Percentiles rank a stretch among this genome's conserved stretches.
Conservation (phyloP, 1,140 invertebrate species). For the Pemphigus obesinymphae region DNA sequence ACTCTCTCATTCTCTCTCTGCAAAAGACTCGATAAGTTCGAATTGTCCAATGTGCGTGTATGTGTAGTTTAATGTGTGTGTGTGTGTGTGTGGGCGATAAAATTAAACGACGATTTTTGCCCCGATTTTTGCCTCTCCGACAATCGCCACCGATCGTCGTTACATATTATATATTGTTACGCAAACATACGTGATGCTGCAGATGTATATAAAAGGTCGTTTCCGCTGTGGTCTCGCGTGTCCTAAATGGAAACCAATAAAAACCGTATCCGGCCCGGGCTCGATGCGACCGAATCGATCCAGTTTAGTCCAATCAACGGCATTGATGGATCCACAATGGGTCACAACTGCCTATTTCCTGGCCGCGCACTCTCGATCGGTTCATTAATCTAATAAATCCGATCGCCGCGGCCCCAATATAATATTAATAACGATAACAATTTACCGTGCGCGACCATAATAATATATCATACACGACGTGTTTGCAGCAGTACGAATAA, state of each 20-base stretch:
- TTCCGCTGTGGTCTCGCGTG: neutral
- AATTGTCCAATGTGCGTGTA: neutral
- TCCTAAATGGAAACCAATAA: slow-evolving; percentile 35
- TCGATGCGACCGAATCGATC: slow-evolving; percentile 25
- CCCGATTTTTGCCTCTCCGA: neutral
- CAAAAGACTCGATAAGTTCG: neutral
- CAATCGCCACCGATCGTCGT: too few species aligned
- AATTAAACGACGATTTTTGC: slow-evolving; percentile 14
- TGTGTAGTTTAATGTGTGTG: neutral
- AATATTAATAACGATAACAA: neutral
- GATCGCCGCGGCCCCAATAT: slow-evolving; percentile 17
- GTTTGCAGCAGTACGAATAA: neutral
- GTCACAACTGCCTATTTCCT: slow-evolving; percentile 39
- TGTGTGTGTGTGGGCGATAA: neutral
- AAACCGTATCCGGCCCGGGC: slow-evolving; percentile 32
- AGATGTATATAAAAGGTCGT: neutral
- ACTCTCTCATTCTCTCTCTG: neutral
- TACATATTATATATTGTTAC: neutral
- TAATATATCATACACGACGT: neutral
- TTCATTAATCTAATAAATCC: slow-evolving; percentile 35
- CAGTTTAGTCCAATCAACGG: slow-evolving; percentile 40
- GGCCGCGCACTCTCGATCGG: slow-evolving; percentile 10
- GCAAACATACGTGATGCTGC: neutral
- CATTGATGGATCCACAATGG: slow-evolving; percentile 37
- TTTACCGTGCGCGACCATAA: neutral